phyloP scores from a whole-genome alignment of 2,113 vertebrate genomes.

The Hipposideros armiger region DNA sequence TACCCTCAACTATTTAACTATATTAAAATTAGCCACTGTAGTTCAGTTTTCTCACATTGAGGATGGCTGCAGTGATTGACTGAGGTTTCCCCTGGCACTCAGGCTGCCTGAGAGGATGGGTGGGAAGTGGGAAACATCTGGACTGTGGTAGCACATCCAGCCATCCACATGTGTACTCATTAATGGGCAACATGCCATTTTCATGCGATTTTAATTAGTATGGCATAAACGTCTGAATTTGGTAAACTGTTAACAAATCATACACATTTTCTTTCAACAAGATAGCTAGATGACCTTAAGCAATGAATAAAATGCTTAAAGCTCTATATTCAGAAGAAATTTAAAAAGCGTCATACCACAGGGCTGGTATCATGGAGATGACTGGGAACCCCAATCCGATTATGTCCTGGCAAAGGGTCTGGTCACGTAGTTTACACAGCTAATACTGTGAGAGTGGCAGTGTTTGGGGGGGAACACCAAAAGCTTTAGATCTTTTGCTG shows the following conservation, averaged over 20 bases:
- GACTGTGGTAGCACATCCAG: not conserved
- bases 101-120: conserved; percentile 14
- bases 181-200: conserved; percentile 59
- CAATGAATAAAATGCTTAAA: conserved; percentile 58
- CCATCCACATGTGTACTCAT: conserved; percentile 5
- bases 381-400: conserved; percentile 2
- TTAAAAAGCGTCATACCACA: conserved; percentile 25
- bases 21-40: not conserved
- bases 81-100: conserved; percentile 22
- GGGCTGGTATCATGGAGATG: conserved; percentile 32
- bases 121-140: conserved; percentile 69
- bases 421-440: conserved; percentile 20
- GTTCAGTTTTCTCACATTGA: not conserved
- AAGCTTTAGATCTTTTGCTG: conserved; percentile 66
- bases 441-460: not conserved
- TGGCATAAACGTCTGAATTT: conserved; percentile 59
- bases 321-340: conserved; percentile 47
- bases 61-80: not conserved
- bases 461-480: conserved; percentile 37
- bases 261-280: conserved; percentile 78
- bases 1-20: not conserved
- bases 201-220: conserved; percentile 65
- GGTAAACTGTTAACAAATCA: conserved; percentile 79
- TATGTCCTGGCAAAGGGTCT: conserved; percentile 50
- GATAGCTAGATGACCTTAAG: conserved; percentile 63